Percentiles rank a stretch among this genome's conserved stretches.
These are phyloP conservation scores for Dendropsophus ebraccatus DNA, from an alignment of 2,113 vertebrate species.

Conservation along the genomic window DNA sequence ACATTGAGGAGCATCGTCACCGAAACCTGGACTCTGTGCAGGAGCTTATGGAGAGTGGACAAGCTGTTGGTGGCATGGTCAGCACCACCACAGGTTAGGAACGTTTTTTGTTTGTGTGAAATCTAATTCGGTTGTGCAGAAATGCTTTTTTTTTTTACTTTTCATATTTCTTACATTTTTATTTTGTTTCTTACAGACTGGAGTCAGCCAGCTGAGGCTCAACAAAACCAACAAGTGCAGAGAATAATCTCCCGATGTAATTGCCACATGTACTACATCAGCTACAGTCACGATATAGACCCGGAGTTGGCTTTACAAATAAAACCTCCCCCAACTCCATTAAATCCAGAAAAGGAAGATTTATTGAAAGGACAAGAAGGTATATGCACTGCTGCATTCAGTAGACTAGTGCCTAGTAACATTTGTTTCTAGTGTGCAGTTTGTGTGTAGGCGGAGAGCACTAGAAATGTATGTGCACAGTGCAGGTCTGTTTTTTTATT, in stretches of 20 bases:
- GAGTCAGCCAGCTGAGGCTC: slow-evolving; percentile 92
- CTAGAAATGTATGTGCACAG: not conserved
- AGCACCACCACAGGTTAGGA: slow-evolving; percentile 93
- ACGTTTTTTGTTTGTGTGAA: not conserved
- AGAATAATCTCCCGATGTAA: slow-evolving; percentile 97
- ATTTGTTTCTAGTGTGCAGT: too few species aligned
- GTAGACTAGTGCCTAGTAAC: not conserved
- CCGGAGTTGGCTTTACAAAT: slow-evolving; percentile 94
- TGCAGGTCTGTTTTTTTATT: too few species aligned
- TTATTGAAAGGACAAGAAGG: slow-evolving; percentile 96
- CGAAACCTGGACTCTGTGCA: slow-evolving; percentile 91
- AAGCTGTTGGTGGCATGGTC: slow-evolving; percentile 98
- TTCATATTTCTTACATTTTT: not conserved
- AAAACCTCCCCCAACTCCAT: slow-evolving; percentile 88
- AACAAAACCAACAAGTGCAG: slow-evolving; percentile 93
- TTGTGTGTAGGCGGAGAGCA: not conserved
- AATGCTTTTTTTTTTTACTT: too few species aligned
- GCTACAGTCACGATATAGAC: slow-evolving; percentile 97
- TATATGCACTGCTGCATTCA: slow-evolving; percentile 62
- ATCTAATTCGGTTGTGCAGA: too few species aligned
- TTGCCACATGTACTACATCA: slow-evolving; percentile 98
- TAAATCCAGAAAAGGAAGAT: slow-evolving; percentile 92
- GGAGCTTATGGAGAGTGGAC: slow-evolving; percentile 97
- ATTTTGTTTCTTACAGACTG: slow-evolving; percentile 77
- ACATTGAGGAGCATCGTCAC: slow-evolving; percentile 94